A percentile compares a stretch with the other conserved stretches of the same genome.
Conservation (phyloP, 1,140 invertebrate genomes). For the Drosophila equinoxialis region DNA sequence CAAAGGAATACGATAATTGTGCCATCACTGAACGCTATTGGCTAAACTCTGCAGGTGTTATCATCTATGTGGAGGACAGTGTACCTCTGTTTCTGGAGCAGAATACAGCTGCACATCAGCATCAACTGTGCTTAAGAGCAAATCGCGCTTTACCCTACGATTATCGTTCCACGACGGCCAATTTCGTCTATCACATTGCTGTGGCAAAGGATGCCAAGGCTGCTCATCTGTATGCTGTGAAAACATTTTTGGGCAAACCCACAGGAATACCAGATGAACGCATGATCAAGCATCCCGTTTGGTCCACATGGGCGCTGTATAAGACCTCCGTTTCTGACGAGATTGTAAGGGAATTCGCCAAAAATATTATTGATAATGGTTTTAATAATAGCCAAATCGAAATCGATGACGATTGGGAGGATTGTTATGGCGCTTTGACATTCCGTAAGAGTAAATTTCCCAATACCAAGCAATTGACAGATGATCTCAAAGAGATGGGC, state of each 20-base stretch:
- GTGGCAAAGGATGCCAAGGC: conserved; percentile 85
- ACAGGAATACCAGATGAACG: conserved; percentile 87
- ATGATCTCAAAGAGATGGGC: conserved; percentile 86
- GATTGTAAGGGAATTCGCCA: conserved; percentile 88
- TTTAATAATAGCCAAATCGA: conserved; percentile 93
- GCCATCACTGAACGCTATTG: conserved; percentile 90
- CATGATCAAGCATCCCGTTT: conserved; percentile 91
- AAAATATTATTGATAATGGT: conserved; percentile 87
- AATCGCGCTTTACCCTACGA: conserved; percentile 85
- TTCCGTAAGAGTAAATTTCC: conserved; percentile 90
- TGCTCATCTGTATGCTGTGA: conserved; percentile 87
- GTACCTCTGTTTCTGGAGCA: conserved; percentile 89
- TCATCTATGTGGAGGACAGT: conserved; percentile 86
- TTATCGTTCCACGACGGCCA: conserved; percentile 65
- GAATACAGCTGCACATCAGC: conserved; percentile 84
- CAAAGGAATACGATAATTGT: conserved; percentile 86
- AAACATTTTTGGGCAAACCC: conserved; percentile 86
- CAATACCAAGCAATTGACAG: conserved; percentile 85
- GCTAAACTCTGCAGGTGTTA: conserved; percentile 88
- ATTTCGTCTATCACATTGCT: conserved; percentile 86
- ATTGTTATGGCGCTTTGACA: conserved; percentile 92
- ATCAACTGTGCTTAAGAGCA: conserved; percentile 86
- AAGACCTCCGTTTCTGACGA: conserved; percentile 86
- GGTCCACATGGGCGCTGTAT: conserved; percentile 94
- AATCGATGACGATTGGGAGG: conserved; percentile 96